Percentiles rank a stretch among this genome's conserved stretches.
Conservation (phyloP, 2,888 invertebrate genomes). For the Salpingus planirostris region DNA sequence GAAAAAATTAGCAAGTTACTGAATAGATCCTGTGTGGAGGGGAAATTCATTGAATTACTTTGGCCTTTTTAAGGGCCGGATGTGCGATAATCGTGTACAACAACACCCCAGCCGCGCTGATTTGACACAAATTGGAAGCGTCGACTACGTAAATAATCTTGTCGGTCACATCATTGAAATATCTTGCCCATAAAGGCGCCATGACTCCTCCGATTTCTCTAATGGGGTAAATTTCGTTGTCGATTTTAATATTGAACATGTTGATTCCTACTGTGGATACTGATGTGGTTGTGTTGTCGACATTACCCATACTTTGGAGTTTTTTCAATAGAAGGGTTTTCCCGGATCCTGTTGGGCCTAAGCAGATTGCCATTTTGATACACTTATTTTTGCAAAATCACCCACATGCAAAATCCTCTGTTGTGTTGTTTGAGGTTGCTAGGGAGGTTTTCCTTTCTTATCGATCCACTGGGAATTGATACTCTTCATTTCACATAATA, state of each 20-base stretch:
- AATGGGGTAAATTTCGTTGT: slow-evolving; percentile 35
- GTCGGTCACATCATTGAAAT: slow-evolving; percentile 55
- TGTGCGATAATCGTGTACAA: slow-evolving; percentile 69
- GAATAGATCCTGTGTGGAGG: neutral
- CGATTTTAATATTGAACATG: slow-evolving; percentile 53
- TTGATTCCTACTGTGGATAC: slow-evolving; percentile 75
- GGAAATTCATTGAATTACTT: slow-evolving; percentile 43
- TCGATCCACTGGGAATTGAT: too few species aligned
- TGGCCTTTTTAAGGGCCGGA: slow-evolving; percentile 55
- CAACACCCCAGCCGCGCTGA: slow-evolving; percentile 73
- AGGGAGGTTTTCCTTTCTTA: too few species aligned
- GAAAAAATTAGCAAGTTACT: slow-evolving; percentile 15
- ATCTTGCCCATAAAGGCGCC: slow-evolving; percentile 74
- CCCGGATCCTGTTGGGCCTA: slow-evolving; percentile 73
- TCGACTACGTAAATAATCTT: slow-evolving; percentile 76
- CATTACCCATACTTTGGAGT: slow-evolving; percentile 57
- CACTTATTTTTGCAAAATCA: too few species aligned
- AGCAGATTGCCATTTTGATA: slow-evolving; percentile 53
- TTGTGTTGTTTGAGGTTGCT: too few species aligned
- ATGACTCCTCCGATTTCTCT: slow-evolving; percentile 74
- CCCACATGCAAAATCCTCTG: too few species aligned
- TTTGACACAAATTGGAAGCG: slow-evolving; percentile 76
- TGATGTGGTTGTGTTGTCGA: slow-evolving; percentile 69
- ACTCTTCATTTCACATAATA: too few species aligned
- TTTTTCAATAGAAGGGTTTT: slow-evolving; percentile 72